A percentile compares a stretch with the other conserved stretches of the same genome.
Conservation (phyloP, 2,797 vertebrate species). For the Catamblyrhynchus diadema region DNA sequence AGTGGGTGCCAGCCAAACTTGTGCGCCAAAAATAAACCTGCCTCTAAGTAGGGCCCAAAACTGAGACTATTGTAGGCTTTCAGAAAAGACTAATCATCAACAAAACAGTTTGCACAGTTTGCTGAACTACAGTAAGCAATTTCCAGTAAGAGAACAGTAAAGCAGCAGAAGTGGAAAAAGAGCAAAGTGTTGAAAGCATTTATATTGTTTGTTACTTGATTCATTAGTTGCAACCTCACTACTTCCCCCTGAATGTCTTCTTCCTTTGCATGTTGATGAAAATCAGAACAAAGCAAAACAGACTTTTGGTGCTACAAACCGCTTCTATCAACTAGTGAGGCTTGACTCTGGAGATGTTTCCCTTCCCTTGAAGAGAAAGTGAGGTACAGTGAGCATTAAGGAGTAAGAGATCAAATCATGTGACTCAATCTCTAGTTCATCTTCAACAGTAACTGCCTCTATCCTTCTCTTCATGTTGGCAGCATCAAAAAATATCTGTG, state of each 20-base stretch:
- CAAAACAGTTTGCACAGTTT: neutral
- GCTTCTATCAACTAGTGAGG: neutral
- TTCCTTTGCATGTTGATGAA: neutral
- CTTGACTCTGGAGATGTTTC: neutral
- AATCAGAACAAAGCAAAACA: neutral
- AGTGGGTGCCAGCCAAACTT: neutral
- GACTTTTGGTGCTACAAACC: neutral
- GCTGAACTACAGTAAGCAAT: neutral
- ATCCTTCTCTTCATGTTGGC: neutral
- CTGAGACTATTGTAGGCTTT: neutral
- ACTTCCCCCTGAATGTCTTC: accelerated
- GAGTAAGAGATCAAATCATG: neutral
- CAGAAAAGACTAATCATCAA: neutral
- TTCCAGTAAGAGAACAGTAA: neutral
- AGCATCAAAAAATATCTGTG: neutral
- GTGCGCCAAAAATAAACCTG: neutral
- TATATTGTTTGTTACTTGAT: neutral
- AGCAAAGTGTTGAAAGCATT: neutral
- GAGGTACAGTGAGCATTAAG: neutral
- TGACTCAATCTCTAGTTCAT: neutral
- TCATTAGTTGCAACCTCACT: neutral
- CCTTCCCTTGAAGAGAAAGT: neutral
- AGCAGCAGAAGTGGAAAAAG: neutral
- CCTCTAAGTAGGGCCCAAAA: neutral
- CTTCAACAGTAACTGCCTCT: neutral